Conservation (phyloP, 2,888 invertebrate genomes). For the Podotricha telesiphe region DNA sequence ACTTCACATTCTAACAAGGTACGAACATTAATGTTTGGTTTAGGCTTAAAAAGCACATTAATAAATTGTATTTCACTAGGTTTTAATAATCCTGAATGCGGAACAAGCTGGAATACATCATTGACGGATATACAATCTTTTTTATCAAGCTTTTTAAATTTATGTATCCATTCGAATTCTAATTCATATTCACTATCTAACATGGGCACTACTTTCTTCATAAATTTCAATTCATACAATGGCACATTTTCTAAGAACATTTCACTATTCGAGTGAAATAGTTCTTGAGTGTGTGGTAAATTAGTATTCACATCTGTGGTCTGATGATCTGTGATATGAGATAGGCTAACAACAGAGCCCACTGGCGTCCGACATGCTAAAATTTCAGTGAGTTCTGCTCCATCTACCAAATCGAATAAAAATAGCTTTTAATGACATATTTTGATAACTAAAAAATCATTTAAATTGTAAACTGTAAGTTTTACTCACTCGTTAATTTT, state of each 20-base stretch:
- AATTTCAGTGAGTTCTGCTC: slow-evolving; percentile 49
- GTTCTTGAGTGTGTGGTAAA: slow-evolving; percentile 34
- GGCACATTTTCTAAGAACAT: slow-evolving; percentile 49
- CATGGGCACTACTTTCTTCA: slow-evolving; percentile 66
- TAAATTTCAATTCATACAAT: slow-evolving; percentile 51
- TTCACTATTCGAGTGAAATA: slow-evolving; percentile 40
- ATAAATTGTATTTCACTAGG: slow-evolving; percentile 78
- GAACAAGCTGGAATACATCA: slow-evolving; percentile 71
- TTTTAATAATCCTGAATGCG: slow-evolving; percentile 76
- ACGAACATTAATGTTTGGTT: slow-evolving; percentile 66
- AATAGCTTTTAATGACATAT: neutral
- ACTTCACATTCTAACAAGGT: slow-evolving; percentile 81
- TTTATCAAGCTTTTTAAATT: slow-evolving; percentile 57
- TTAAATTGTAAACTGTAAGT: neutral
- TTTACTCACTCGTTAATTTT: slow-evolving; percentile 40
- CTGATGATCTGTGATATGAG: slow-evolving; percentile 19
- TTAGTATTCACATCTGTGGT: slow-evolving; percentile 36
- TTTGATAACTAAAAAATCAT: neutral
- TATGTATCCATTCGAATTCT: slow-evolving; percentile 65
- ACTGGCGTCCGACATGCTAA: slow-evolving; percentile 44
- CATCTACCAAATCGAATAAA: slow-evolving; percentile 43
- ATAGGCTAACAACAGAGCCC: slow-evolving; percentile 44
- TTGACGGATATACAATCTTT: slow-evolving; percentile 56
- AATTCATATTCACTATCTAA: slow-evolving; percentile 55
- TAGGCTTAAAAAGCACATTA: slow-evolving; percentile 77